phyloP scores from a whole-genome alignment of 2,113 vertebrate species.

The Dipodomys merriami region DNA sequence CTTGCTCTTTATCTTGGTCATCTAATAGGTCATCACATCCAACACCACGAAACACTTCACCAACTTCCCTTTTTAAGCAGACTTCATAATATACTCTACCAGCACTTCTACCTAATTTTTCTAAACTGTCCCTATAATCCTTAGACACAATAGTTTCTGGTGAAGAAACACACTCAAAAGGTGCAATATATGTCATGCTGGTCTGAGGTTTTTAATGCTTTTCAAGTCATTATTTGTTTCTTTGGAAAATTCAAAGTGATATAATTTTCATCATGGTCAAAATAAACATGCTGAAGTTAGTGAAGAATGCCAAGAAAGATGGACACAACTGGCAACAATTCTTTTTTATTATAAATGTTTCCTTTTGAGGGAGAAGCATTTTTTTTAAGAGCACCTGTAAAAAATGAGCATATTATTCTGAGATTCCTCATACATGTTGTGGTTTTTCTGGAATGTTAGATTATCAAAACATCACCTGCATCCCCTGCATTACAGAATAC shows the following conservation, averaged over 20 bases:
- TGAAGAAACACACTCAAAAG: neutral
- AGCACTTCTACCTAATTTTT: neutral
- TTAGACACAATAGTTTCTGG: neutral
- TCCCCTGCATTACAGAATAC: slow-evolving; percentile 69
- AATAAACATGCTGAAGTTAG: slow-evolving; percentile 21
- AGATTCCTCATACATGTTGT: slow-evolving; percentile 1
- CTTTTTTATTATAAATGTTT: slow-evolving; percentile 72
- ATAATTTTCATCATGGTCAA: slow-evolving; percentile 2
- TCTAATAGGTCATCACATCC: neutral
- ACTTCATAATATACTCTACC: neutral
- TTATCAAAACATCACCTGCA: slow-evolving; percentile 74
- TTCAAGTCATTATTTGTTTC: neutral
- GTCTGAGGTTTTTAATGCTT: neutral
- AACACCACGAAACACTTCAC: neutral
- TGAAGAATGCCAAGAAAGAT: slow-evolving; percentile 44
- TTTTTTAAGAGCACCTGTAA: slow-evolving; percentile 84
- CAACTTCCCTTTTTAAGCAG: neutral
- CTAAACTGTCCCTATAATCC: neutral
- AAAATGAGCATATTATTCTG: slow-evolving; percentile 77
- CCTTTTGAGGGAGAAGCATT: slow-evolving; percentile 75
- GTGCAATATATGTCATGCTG: neutral
- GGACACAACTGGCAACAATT: slow-evolving; percentile 14
- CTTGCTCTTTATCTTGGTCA: neutral
- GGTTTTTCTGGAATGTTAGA: slow-evolving; percentile 82
- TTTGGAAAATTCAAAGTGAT: slow-evolving; percentile 41